These are phyloP conservation scores for Melanophora roralis DNA, from an alignment of 2,888 invertebrate genomes.

Conservation along the genomic window DNA sequence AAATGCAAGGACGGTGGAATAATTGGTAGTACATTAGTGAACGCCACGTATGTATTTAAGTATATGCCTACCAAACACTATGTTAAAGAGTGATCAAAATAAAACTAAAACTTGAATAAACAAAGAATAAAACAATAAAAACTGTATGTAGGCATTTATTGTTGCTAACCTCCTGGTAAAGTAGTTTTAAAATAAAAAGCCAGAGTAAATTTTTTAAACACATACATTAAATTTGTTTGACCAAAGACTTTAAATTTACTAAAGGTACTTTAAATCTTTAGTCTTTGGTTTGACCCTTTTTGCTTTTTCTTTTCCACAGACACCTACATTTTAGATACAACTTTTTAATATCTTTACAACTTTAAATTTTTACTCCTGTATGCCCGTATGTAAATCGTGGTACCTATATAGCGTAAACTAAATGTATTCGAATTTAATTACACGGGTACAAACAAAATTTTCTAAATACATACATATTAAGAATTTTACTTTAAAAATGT, in stretches of 20 bases:
- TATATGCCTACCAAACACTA: conserved; percentile 32
- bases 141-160: conserved; percentile 45
- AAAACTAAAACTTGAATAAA: conserved; percentile 26
- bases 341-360: not conserved
- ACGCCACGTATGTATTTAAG: conserved; percentile 58
- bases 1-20: conserved; percentile 7
- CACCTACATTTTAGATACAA: no score
- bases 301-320: not conserved
- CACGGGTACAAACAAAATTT: not conserved
- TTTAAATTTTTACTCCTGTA: not conserved
- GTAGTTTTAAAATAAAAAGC: no score
- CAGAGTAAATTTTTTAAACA: conserved; percentile 2
- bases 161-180: conserved; percentile 54
- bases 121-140: conserved; percentile 1
- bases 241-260: not conserved
- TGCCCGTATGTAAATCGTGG: not conserved
- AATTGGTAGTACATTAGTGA: conserved; percentile 35
- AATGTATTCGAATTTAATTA: no score
- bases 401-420: conserved; percentile 6
- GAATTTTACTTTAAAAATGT: not conserved
- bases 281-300: not conserved
- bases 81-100: conserved; percentile 37
- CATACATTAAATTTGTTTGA: conserved; percentile 20
- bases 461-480: not conserved
- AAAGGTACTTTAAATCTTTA: not conserved